Percentiles rank a stretch among this genome's conserved stretches.
Evolutionary conservation across 2,888 invertebrate species (phyloP).

Genomic region (Argynnis bischoffii): DNA sequence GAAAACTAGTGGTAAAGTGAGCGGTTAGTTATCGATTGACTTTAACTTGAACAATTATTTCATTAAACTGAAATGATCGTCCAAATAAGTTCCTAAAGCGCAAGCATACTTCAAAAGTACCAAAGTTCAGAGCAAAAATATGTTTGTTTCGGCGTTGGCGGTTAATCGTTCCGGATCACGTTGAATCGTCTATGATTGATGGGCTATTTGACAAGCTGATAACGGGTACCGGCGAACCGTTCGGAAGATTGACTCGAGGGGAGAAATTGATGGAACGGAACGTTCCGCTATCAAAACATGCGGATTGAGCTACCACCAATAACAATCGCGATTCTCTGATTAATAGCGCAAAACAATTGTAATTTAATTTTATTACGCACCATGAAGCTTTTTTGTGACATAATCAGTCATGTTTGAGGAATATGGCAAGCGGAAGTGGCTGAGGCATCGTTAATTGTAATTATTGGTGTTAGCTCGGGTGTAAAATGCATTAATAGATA

Average conservation of each 20-base stretch:
- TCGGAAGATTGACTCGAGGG: slow-evolving; percentile 64
- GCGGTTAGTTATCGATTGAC: slow-evolving; percentile 28
- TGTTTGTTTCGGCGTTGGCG: slow-evolving; percentile 58
- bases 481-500: slow-evolving; percentile 78
- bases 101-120: slow-evolving; percentile 45
- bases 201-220: slow-evolving; percentile 65
- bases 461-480: slow-evolving; percentile 37
- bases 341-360: slow-evolving; percentile 32
- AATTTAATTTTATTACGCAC: slow-evolving; percentile 33
- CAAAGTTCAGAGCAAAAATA: slow-evolving; percentile 53
- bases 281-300: slow-evolving; percentile 51
- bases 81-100: slow-evolving; percentile 39
- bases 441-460: slow-evolving; percentile 29
- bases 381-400: slow-evolving; percentile 25
- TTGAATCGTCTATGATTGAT: slow-evolving; percentile 71
- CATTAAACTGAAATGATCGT: slow-evolving; percentile 34
- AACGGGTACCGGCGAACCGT: slow-evolving; percentile 63
- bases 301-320: slow-evolving; percentile 50
- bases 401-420: slow-evolving; percentile 28
- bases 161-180: slow-evolving; percentile 63
- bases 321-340: slow-evolving; percentile 32
- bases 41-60: slow-evolving; percentile 31
- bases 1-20: slow-evolving; percentile 25
- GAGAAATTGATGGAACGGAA: slow-evolving; percentile 53
- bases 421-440: slow-evolving; percentile 20